Conservation (phyloP, 2,797 vertebrate species). For the Borostomias antarcticus region DNA sequence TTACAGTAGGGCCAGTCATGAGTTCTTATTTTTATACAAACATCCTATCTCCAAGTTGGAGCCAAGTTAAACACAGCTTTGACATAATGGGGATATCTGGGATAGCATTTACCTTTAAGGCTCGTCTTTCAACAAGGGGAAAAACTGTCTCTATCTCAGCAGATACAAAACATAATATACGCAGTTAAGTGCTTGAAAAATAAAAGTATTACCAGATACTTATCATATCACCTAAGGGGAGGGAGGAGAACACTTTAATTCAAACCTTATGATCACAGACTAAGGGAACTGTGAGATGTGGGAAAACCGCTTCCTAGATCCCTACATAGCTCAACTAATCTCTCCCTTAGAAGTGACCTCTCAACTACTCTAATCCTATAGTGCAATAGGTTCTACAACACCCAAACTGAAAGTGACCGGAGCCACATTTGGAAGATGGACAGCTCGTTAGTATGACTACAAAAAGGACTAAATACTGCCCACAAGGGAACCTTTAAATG, state of each 20-base stretch:
- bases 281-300: no score
- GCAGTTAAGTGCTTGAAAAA: neutral
- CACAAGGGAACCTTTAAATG: no score
- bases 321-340: neutral
- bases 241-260: neutral
- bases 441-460: conserved; percentile 13
- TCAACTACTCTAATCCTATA: neutral
- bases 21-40: neutral
- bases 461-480: conserved; percentile 14
- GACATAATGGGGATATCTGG: conserved; percentile 6
- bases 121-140: conserved; percentile 8
- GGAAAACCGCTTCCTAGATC: no score
- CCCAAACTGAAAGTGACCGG: no score
- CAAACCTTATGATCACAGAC: neutral
- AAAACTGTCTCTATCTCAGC: conserved; percentile 12
- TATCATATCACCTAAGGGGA: neutral
- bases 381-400: neutral
- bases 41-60: conserved; percentile 1
- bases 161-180: neutral
- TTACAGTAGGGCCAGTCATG: neutral
- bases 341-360: neutral
- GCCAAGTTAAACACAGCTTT: neutral
- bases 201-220: neutral
- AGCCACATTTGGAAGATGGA: conserved; percentile 13
- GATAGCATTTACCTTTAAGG: neutral